Base-by-base conservation (phyloP, 2,113 vertebrate genomes). In the Sander vitreus region DNA sequence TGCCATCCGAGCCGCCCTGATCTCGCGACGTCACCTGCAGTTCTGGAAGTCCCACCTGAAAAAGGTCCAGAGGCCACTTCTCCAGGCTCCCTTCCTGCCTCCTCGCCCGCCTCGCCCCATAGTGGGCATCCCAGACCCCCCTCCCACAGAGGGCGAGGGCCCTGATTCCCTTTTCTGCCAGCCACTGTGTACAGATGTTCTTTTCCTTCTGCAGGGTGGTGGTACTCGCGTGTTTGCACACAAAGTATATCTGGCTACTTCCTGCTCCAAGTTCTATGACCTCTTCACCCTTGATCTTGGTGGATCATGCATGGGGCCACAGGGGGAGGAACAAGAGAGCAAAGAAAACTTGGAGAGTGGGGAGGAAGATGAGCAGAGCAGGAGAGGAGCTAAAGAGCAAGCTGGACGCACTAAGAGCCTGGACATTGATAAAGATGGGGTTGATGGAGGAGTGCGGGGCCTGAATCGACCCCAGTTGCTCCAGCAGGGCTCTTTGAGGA, bases 21-120 rank as follows among this genome's bases (percentile, higher is more conserved):
- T 97, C 84, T 97, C 97, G 14, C 96, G 97, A 15, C 96, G 97
- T 5, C 97, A 97, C 89, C 94, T 98, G 51, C 97, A 98, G 89
- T 98, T 98, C 93, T 98, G 97, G 97, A 98, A 98, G 86, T 97
- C 97, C 0, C 97, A 97, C 86, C 86, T 97, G 76, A 97, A 97
- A 89, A 97, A 95, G 78, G 96, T 97, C 78, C 97, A 97, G 86
- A 95, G 95, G 13, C 97, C 97, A 1, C 91, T 97, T 53, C 96
- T 98, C 30, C 97, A 98, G 89, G 96, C 96, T 0, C 97, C 97
- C 0, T 97, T 97, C 89, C 92, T 97, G 73, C 97, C 97, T 36
- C 97, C 97, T 15, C 96, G 96, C 7, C 97, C 97, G 0, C 97
- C 97, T 0, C 95, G 96, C 0, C 96, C 97, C 4, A 93, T 97